Evolutionary conservation across 2,888 invertebrate species (phyloP).

Genomic region (Cantharis rustica): DNA sequence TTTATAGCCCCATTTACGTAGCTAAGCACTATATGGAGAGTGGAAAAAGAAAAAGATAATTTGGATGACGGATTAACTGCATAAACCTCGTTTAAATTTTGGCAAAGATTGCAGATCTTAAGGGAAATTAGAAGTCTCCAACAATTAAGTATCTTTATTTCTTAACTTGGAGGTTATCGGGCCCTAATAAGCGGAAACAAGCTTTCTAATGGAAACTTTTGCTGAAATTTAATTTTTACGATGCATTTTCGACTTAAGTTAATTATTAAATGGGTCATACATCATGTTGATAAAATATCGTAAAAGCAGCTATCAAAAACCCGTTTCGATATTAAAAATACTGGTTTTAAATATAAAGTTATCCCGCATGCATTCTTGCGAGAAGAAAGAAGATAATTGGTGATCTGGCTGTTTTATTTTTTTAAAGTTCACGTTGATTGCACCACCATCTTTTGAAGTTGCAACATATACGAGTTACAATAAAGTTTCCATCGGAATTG

Average conservation of each 20-base stretch:
- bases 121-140: neutral
- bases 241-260: neutral
- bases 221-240: neutral
- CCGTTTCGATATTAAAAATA: neutral
- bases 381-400: neutral
- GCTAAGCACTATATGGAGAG: neutral
- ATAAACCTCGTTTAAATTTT: neutral
- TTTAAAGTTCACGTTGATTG: neutral
- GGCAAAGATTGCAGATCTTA: neutral
- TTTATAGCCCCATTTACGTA: neutral
- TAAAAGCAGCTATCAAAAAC: neutral
- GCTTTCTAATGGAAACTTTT: neutral
- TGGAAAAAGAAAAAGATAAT: neutral
- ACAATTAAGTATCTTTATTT: neutral
- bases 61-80: neutral
- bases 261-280: neutral
- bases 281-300: neutral
- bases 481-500: neutral
- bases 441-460: neutral
- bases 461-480: neutral
- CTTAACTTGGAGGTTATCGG: neutral
- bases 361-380: neutral
- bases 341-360: neutral
- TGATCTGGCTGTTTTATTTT: neutral
- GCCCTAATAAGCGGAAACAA: neutral